phyloP scores from a whole-genome alignment of 2,888 invertebrate genomes.

The Pimpla rufipes region DNA sequence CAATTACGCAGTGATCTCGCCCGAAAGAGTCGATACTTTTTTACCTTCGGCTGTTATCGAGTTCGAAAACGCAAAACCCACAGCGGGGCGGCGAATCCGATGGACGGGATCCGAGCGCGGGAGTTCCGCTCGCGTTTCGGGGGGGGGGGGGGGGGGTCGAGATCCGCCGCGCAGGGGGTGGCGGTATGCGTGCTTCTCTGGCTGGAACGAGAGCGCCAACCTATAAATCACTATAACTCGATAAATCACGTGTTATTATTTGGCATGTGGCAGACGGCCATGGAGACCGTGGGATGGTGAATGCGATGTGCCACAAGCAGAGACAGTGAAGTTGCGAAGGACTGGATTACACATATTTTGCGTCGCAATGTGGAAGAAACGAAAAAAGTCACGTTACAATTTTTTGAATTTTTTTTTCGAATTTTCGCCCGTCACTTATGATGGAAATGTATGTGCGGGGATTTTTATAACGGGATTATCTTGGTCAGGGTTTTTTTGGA shows the following conservation, averaged over 20 bases:
- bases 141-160: slow-evolving; percentile 31
- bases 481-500: too few relatives aligned
- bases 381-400: neutral
- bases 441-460: too few relatives aligned
- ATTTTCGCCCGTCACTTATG: too few relatives aligned
- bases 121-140: slow-evolving; percentile 62
- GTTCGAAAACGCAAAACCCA: slow-evolving; percentile 46
- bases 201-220: slow-evolving; percentile 57
- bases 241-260: slow-evolving; percentile 79
- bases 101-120: slow-evolving; percentile 25
- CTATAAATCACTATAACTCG: slow-evolving; percentile 75
- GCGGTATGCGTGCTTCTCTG: slow-evolving; percentile 38
- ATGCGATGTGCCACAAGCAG: slow-evolving; percentile 42
- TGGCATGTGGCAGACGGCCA: slow-evolving; percentile 64
- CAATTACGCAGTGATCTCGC: slow-evolving; percentile 16
- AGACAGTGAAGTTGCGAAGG: slow-evolving; percentile 22
- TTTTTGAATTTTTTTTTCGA: too few relatives aligned
- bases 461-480: too few relatives aligned
- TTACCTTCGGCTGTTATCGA: slow-evolving; percentile 53
- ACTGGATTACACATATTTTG: slow-evolving; percentile 19
- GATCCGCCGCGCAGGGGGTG: slow-evolving; percentile 31
- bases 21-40: neutral
- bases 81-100: slow-evolving; percentile 33
- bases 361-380: neutral
- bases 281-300: slow-evolving; percentile 45